These are phyloP conservation scores for Ostrea edulis DNA, from an alignment of 1,140 invertebrate species.

Conservation along the genomic window DNA sequence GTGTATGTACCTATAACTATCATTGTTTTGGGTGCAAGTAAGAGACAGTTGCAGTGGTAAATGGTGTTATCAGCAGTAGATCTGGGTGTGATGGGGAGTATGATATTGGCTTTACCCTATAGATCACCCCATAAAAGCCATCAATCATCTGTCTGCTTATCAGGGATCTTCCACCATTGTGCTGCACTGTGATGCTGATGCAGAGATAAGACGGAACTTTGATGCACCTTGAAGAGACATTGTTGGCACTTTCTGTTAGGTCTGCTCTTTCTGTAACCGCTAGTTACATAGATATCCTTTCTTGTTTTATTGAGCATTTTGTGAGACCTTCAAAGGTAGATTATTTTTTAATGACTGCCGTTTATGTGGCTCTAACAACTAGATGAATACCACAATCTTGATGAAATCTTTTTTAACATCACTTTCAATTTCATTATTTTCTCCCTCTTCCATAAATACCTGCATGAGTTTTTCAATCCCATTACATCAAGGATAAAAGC, in stretches of 20 bases:
- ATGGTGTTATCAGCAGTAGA: neutral
- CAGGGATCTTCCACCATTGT: slow-evolving; percentile 4
- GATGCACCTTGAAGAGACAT: slow-evolving; percentile 3
- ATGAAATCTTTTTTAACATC: neutral
- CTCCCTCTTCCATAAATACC: neutral
- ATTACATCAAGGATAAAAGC: neutral
- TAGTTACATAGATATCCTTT: slow-evolving; percentile 5
- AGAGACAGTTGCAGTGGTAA: neutral
- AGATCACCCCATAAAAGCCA: neutral
- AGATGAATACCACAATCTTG: slow-evolving; percentile 19
- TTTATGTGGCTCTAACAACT: neutral
- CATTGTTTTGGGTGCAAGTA: neutral
- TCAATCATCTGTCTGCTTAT: slow-evolving; percentile 10
- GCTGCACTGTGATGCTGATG: slow-evolving; percentile 12
- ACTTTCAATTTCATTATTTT: slow-evolving; percentile 25
- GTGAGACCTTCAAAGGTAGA: neutral
- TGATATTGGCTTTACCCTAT: neutral
- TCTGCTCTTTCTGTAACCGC: neutral
- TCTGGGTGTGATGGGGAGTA: neutral
- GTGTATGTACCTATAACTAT: slow-evolving; percentile 3
- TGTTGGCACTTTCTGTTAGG: slow-evolving; percentile 7
- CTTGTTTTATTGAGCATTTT: neutral
- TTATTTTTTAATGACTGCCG: neutral
- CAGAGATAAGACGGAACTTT: slow-evolving; percentile 15
- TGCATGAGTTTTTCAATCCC: neutral